A percentile compares a stretch with the other conserved stretches of the same genome.
phyloP scores from a whole-genome alignment of 2,113 vertebrate species.

The Noctilio leporinus region DNA sequence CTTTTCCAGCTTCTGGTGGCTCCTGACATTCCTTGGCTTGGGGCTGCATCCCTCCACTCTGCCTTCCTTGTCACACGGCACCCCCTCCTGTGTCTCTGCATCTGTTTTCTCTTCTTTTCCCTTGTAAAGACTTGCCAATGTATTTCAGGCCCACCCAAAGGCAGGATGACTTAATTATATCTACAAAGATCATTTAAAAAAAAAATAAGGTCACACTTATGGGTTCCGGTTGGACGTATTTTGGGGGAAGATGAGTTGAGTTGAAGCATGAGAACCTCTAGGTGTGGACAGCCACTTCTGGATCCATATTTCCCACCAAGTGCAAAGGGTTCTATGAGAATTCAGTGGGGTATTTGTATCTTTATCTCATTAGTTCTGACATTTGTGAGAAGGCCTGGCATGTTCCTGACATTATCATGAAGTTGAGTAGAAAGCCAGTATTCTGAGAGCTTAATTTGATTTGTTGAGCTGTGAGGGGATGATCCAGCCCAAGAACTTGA shows the following conservation, averaged over 20 bases:
- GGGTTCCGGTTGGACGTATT: not conserved
- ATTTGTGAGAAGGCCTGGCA: not conserved
- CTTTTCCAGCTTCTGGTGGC: not conserved
- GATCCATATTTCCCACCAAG: not conserved
- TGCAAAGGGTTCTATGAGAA: not conserved
- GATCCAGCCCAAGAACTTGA: not conserved
- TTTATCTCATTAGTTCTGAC: not conserved
- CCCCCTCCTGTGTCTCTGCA: not conserved
- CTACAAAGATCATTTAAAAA: not conserved
- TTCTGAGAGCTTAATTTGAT: not conserved
- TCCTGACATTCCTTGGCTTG: not conserved
- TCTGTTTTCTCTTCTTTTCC: not conserved
- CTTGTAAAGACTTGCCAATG: not conserved
- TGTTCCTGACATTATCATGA: not conserved
- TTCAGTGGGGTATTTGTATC: too few relatives aligned
- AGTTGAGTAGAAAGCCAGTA: not conserved
- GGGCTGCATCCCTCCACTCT: not conserved
- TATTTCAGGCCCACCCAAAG: not conserved
- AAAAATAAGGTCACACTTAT: not conserved
- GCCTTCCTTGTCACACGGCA: not conserved
- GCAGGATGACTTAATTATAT: not conserved
- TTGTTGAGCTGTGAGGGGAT: not conserved
- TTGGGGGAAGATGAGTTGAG: not conserved
- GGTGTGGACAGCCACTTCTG: not conserved
- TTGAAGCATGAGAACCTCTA: not conserved